Evolutionary conservation across 2,113 vertebrate genomes (phyloP).

Genomic region (Myrmecophaga tridactyla): DNA sequence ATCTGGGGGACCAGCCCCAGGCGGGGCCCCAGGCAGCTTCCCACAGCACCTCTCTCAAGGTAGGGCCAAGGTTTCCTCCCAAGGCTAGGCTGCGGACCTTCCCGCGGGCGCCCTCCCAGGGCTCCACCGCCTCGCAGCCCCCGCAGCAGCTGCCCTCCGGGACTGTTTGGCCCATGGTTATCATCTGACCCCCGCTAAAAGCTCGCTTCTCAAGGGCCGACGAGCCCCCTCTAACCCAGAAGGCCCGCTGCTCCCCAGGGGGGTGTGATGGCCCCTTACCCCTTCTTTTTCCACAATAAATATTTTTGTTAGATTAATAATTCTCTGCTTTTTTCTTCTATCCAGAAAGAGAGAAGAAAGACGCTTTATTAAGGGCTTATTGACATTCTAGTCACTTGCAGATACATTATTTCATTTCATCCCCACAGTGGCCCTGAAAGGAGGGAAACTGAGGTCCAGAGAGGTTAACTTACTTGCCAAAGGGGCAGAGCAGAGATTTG

Average conservation of each 20-base stretch:
- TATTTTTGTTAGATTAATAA: conserved; percentile 17
- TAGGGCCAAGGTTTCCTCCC: too few species aligned
- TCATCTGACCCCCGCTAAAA: not conserved
- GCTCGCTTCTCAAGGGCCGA: not conserved
- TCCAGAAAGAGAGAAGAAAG: not conserved
- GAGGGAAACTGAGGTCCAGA: not conserved
- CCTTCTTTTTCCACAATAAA: conserved; percentile 21
- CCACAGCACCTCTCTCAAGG: not conserved
- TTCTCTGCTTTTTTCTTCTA: not conserved
- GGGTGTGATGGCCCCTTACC: not conserved
- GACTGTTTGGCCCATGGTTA: not conserved
- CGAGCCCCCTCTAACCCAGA: not conserved
- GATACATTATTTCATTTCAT: not conserved
- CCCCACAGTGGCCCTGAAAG: not conserved
- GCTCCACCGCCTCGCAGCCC: not conserved
- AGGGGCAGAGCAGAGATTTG: not conserved
- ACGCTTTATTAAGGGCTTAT: not conserved
- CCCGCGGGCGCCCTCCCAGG: not conserved
- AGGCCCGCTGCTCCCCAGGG: not conserved
- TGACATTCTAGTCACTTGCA: not conserved
- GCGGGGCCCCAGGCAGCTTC: not conserved
- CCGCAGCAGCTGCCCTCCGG: not conserved
- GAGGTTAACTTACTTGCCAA: not conserved
- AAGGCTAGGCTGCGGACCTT: not conserved
- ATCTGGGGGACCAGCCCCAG: not conserved